Evolutionary conservation across 2,113 vertebrate species (phyloP).

Genomic region (Pundamilia nyererei): DNA sequence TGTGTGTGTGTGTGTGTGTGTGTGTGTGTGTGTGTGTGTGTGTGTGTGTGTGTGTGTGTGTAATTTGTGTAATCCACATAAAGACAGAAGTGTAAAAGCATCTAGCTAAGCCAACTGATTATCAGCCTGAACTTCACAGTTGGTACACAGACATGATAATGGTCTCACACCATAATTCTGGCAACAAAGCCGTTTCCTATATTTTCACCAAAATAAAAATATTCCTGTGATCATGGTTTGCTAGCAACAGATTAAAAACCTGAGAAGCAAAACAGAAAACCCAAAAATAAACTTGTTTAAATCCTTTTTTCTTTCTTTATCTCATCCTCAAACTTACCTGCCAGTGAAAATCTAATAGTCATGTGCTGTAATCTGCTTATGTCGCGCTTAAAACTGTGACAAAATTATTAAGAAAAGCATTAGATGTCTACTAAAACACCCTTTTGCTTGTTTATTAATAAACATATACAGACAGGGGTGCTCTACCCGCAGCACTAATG

Average conservation of each 20-base stretch:
- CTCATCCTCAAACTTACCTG: background rate
- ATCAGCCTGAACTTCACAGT: background rate
- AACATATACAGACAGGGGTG: background rate
- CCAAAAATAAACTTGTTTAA: background rate
- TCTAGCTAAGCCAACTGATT: background rate
- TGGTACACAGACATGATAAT: background rate
- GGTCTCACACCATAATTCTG: background rate
- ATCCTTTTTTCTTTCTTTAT: background rate
- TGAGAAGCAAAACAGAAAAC: accelerated
- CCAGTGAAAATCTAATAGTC: background rate
- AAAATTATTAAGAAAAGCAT: background rate
- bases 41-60: no score
- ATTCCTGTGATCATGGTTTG: background rate
- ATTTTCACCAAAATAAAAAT: background rate
- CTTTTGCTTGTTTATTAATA: background rate
- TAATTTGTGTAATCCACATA: background rate
- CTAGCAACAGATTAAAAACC: background rate
- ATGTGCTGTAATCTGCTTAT: background rate
- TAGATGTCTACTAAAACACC: background rate
- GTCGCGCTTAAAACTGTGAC: background rate
- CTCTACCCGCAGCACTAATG: background rate
- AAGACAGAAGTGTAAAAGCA: background rate
- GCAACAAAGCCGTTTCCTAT: background rate
- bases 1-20: background rate
- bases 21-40: background rate